Conservation (phyloP, 2,888 invertebrate species). For the Anoncus sp. region DNA sequence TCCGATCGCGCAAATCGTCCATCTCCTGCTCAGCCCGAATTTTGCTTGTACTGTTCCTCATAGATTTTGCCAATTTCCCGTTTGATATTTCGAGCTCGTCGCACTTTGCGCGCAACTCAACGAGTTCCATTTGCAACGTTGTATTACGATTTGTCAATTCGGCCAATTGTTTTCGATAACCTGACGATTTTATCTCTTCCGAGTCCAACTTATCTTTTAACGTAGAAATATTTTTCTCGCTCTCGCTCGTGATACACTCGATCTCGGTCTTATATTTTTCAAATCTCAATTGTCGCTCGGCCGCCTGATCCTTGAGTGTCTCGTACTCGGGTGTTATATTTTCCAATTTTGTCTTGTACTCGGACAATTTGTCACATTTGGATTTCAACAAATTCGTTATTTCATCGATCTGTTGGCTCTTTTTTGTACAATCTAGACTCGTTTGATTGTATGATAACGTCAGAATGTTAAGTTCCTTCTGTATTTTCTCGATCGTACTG, state of each 20-base stretch:
- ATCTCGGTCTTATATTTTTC: constrained; percentile 81
- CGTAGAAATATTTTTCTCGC: constrained; percentile 71
- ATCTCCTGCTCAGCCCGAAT: constrained; percentile 75
- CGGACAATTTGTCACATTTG: constrained; percentile 80
- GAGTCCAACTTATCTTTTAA: constrained; percentile 71
- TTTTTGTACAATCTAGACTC: constrained; percentile 80
- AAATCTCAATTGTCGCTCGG: constrained; percentile 68
- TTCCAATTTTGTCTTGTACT: constrained; percentile 80
- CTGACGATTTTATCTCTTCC: constrained; percentile 77
- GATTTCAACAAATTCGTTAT: constrained; percentile 74
- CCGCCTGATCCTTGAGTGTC: constrained; percentile 71
- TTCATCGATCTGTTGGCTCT: constrained; percentile 80
- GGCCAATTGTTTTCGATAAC: constrained; percentile 80
- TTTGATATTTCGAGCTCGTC: constrained; percentile 83
- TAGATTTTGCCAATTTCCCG: constrained; percentile 79
- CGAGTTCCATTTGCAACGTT: constrained; percentile 82
- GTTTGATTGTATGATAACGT: constrained; percentile 80
- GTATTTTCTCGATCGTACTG: constrained; percentile 81
- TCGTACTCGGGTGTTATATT: constrained; percentile 76
- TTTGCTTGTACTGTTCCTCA: constrained; percentile 85
- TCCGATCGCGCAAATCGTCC: constrained; percentile 77
- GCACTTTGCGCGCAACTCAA: constrained; percentile 84
- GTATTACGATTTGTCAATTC: constrained; percentile 83
- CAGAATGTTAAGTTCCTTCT: constrained; percentile 82
- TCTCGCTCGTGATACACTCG: constrained; percentile 81